phyloP scores from a whole-genome alignment of 2,113 vertebrate genomes.

The Mobula birostris region DNA sequence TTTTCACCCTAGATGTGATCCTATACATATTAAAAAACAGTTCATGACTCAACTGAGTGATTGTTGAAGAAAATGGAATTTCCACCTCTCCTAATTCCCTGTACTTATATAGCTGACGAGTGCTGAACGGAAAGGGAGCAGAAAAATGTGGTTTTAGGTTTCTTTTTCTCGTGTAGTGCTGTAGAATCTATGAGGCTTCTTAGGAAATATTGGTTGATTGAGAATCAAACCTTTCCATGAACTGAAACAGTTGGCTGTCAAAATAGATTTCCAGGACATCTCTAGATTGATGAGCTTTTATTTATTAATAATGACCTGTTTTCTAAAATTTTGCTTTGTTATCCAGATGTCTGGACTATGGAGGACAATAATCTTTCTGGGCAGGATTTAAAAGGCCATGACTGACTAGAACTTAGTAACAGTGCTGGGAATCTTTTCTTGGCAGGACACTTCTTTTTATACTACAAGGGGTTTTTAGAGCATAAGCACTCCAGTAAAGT shows the following conservation, averaged over 20 bases:
- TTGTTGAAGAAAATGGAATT: neutral
- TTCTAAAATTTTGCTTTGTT: neutral
- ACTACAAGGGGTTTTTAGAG: neutral
- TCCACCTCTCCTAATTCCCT: no score
- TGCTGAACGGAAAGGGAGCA: neutral
- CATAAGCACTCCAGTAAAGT: neutral
- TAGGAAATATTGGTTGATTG: neutral
- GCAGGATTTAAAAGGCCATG: neutral
- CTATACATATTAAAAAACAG: neutral
- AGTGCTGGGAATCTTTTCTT: neutral
- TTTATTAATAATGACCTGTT: neutral
- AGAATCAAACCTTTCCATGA: neutral
- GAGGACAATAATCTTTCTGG: slow-evolving; percentile 9
- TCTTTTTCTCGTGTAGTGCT: neutral
- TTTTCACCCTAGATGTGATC: neutral
- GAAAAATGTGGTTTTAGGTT: neutral
- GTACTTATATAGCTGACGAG: neutral
- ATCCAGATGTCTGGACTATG: neutral
- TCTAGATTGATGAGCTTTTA: neutral
- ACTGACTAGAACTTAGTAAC: neutral
- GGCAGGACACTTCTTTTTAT: neutral
- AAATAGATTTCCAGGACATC: neutral
- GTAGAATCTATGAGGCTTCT: neutral
- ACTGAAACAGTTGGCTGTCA: neutral
- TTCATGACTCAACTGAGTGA: neutral